Evolutionary conservation across 1,140 invertebrate species (phyloP).

Genomic region (Drosophila quadrilineata): DNA sequence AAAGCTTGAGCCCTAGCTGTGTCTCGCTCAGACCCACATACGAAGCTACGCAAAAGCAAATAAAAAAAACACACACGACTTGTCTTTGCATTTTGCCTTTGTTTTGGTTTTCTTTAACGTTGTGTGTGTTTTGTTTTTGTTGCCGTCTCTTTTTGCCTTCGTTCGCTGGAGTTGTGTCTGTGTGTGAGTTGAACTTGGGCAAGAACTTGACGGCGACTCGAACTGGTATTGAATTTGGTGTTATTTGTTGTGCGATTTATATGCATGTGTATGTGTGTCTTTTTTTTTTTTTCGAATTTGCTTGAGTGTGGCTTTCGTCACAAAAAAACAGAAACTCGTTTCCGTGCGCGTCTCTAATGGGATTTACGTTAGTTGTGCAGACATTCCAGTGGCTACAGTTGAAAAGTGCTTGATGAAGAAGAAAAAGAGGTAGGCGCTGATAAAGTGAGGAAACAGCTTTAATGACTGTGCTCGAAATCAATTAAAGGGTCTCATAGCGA

Average conservation of each 20-base stretch:
- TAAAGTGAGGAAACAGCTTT: constrained; percentile 23
- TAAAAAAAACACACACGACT: constrained; percentile 10
- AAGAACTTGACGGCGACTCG: constrained; percentile 42
- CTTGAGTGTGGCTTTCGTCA: constrained; percentile 36
- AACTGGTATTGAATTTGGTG: constrained; percentile 63
- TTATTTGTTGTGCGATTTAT: constrained; percentile 27
- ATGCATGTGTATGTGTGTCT: not conserved
- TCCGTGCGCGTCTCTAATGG: constrained; percentile 33
- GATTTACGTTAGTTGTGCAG: constrained; percentile 32
- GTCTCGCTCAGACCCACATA: constrained; percentile 20
- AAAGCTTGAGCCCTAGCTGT: not conserved
- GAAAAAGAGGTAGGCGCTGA: constrained; percentile 2
- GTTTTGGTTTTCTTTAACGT: constrained; percentile 18
- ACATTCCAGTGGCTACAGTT: constrained; percentile 14
- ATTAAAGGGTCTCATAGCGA: constrained; percentile 58
- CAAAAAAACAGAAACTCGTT: constrained; percentile 39
- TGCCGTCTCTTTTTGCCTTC: constrained; percentile 38
- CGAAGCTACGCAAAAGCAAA: constrained; percentile 9
- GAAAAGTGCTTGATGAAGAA: constrained; percentile 1
- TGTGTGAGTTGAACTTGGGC: constrained; percentile 62
- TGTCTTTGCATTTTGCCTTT: constrained; percentile 37
- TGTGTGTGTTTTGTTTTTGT: constrained; percentile 43
- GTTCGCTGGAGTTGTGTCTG: constrained; percentile 6
- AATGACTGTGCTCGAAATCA: constrained; percentile 49
- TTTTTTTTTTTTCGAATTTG: constrained; percentile 15